Evolutionary conservation across 2,888 invertebrate species (phyloP), one percentile per base, ranked within the genome.

Genomic region (Quadriops clusia): DNA sequence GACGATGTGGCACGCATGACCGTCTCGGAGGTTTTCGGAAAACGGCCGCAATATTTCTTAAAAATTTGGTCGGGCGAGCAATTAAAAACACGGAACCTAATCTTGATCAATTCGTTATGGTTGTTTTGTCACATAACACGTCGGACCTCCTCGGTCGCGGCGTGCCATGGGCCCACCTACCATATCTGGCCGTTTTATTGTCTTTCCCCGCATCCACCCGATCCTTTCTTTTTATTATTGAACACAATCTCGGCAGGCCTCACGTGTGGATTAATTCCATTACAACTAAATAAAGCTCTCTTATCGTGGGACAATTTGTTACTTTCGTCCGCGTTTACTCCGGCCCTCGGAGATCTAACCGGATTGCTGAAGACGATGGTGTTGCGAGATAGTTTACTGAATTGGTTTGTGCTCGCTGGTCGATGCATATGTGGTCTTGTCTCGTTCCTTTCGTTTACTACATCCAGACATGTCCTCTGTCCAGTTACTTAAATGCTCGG

Each of bases 101-200:
- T 56, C 58, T 58, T 57, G 56, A 57, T 58, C 56, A 55, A 56
- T 56, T 54, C 53, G 51, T 54, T 54, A 56, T 54, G 56, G 55
- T 56, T 53, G 56, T 57, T 55, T 56, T 57, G 58, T 57, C 58
- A 57, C 58, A 54, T 56, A 55, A 58, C 56, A 55, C 50, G 58
- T 50, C 54, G 45, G 58, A 58, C 58, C 58, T 57, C 58, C 58
- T 51, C n/a, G 51, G 56, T 52, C 51, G 55, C 48, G 42, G 47
- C 46, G 47, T 50, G 47, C 51, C 49, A 44, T 46, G 41, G 48
- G 55, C 54, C 57, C 56, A 56, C 57, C 56, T 56, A 55, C 56
- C 53, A 51, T 51, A 44, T 37, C 49, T 47, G n/a, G n/a, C n/a
- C 55, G 54, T 55, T 56, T 55, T 55, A 55, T 55, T 54, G 51